Percentiles rank a stretch among this genome's conserved stretches.
Conservation (phyloP, 2,797 vertebrate species). For the Alauda arvensis region DNA sequence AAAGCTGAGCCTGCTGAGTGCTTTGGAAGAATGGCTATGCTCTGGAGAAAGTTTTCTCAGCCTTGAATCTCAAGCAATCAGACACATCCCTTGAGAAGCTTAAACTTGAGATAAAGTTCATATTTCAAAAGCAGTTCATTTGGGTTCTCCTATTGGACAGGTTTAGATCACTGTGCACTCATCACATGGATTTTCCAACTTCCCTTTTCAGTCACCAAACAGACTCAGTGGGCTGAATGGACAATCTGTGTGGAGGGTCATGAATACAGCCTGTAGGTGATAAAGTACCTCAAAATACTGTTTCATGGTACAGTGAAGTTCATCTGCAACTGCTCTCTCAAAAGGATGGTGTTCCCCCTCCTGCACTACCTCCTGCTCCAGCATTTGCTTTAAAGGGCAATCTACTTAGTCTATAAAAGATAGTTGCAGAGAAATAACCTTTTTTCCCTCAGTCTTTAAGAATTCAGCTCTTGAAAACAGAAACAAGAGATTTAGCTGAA, state of each 20-base stretch:
- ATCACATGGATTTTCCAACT: not conserved
- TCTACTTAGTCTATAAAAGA: not conserved
- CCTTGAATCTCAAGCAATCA: not conserved
- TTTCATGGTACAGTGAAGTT: not conserved
- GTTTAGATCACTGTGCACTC: not conserved
- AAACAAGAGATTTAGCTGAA: not conserved
- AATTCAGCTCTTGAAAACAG: not conserved
- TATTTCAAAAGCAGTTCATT: not conserved
- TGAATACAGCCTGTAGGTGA: accelerated
- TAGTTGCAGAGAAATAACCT: not conserved
- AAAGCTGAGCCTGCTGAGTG: not conserved
- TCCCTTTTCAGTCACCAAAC: not conserved
- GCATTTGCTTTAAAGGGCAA: not conserved
- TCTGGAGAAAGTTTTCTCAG: not conserved
- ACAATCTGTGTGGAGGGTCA: not conserved
- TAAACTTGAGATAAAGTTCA: not conserved
- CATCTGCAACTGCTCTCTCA: not conserved
- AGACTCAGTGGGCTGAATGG: not conserved
- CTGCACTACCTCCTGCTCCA: not conserved
- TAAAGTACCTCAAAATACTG: not conserved
- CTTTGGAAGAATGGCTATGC: not conserved
- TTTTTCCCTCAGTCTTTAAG: not conserved
- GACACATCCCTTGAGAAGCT: not conserved
- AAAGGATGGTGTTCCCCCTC: not conserved
- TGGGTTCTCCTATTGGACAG: not conserved